Percentiles rank a stretch among this genome's conserved stretches.
Evolutionary conservation across 1,140 invertebrate species (phyloP).

Genomic region (Elymnias hypermnestra): DNA sequence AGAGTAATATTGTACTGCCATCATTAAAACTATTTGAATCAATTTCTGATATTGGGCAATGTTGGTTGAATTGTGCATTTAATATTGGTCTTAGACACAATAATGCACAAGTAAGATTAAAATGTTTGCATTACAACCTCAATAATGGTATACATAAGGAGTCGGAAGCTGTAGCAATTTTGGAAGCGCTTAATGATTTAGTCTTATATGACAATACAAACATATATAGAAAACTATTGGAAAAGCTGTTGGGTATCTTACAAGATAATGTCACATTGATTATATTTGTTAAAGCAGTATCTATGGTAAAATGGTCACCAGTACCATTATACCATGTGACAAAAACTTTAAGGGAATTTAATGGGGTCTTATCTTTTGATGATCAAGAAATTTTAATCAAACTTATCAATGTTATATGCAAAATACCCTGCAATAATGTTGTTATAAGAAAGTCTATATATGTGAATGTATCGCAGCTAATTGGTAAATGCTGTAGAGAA

Average conservation of each 20-base stretch:
- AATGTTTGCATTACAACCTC: conserved; percentile 47
- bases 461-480: conserved; percentile 42
- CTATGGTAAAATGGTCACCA: conserved; percentile 52
- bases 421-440: conserved; percentile 52
- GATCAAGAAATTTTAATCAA: conserved; percentile 12
- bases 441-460: conserved; percentile 45
- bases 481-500: conserved; percentile 34
- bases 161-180: conserved; percentile 34
- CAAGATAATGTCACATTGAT: conserved; percentile 27
- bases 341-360: conserved; percentile 27
- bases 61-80: conserved; percentile 54
- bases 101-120: conserved; percentile 45
- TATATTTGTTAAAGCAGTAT: conserved; percentile 36
- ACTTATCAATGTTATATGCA: conserved; percentile 39
- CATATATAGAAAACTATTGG: conserved; percentile 32
- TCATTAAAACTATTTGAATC: conserved; percentile 49
- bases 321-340: conserved; percentile 51
- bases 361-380: conserved; percentile 11
- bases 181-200: conserved; percentile 54
- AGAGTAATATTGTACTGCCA: conserved; percentile 61
- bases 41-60: conserved; percentile 31
- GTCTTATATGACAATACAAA: conserved; percentile 40
- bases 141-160: conserved; percentile 27
- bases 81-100: conserved; percentile 58
- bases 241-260: conserved; percentile 25